Evolutionary conservation across 2,113 vertebrate genomes (phyloP).

Genomic region (Syrmaticus mikado): DNA sequence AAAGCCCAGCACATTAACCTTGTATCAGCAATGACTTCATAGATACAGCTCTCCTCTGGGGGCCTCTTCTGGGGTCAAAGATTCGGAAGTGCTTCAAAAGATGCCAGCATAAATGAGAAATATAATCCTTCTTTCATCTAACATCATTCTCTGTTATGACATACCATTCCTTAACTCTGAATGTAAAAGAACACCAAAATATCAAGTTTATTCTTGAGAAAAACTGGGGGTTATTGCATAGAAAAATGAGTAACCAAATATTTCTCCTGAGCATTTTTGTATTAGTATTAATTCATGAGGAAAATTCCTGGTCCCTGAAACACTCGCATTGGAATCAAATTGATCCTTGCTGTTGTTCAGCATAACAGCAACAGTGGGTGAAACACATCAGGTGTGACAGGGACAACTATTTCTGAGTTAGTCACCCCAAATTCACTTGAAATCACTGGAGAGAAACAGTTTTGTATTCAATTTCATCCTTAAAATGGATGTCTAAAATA

Average conservation of each 20-base stretch:
- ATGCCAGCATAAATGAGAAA: not conserved
- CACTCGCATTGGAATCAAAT: not conserved
- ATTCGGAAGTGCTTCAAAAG: not conserved
- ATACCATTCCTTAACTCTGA: not conserved
- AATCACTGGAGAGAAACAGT: not conserved
- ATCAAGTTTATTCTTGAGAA: not conserved
- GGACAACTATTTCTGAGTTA: not conserved
- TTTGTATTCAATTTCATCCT: not conserved
- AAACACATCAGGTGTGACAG: not conserved
- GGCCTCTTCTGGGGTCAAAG: fast-evolving
- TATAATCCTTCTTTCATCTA: not conserved
- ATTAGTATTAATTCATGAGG: not conserved
- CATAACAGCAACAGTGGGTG: not conserved
- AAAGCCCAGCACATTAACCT: not conserved
- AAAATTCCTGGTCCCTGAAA: not conserved
- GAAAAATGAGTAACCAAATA: not conserved
- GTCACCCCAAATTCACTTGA: not conserved
- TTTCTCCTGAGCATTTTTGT: not conserved
- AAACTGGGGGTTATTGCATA: not conserved
- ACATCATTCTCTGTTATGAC: not conserved
- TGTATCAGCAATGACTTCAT: not conserved
- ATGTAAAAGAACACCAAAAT: not conserved
- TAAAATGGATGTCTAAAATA: not conserved
- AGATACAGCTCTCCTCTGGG: not conserved
- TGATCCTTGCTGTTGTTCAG: not conserved